phyloP scores from a whole-genome alignment of 2,888 invertebrate species.

The Gisinianus flammeolus region DNA sequence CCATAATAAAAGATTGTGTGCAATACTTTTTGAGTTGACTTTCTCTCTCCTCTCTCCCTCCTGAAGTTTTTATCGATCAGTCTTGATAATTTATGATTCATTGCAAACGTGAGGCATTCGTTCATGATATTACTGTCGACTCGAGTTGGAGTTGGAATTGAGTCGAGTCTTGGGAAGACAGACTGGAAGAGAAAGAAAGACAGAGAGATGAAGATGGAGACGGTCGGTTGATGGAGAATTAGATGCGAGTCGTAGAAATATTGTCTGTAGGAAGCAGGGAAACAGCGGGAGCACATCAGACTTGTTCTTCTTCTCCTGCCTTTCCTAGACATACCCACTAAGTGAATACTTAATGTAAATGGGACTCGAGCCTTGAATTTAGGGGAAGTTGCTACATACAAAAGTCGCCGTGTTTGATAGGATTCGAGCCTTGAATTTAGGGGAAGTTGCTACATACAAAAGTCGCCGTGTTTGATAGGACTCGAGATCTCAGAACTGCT shows the following conservation, averaged over 20 bases:
- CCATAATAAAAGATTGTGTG: background rate
- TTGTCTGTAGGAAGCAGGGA: background rate
- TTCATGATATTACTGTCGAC: constrained; percentile 17
- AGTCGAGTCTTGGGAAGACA: background rate
- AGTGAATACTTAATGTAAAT: constrained; percentile 44
- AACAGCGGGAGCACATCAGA: constrained; percentile 9
- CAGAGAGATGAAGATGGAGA: constrained; percentile 13
- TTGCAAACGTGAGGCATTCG: constrained; percentile 21
- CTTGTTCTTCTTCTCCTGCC: background rate
- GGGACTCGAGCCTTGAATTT: constrained; percentile 28
- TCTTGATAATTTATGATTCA: constrained; percentile 33
- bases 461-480: constrained; percentile 8
- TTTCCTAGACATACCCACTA: constrained; percentile 22
- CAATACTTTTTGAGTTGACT: background rate
- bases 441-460: background rate
- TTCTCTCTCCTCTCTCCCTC: too few species aligned
- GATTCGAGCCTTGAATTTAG: constrained; percentile 28
- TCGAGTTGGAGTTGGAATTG: background rate
- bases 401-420: background rate
- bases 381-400: constrained; percentile 1
- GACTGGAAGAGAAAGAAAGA: background rate
- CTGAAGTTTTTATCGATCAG: constrained; percentile 1
- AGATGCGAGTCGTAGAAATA: constrained; percentile 17
- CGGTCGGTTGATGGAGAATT: background rate
- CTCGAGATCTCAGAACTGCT: constrained; percentile 18